These are phyloP conservation scores for Ataeniobius toweri DNA, from an alignment of 2,797 vertebrate species.

Conservation along the genomic window DNA sequence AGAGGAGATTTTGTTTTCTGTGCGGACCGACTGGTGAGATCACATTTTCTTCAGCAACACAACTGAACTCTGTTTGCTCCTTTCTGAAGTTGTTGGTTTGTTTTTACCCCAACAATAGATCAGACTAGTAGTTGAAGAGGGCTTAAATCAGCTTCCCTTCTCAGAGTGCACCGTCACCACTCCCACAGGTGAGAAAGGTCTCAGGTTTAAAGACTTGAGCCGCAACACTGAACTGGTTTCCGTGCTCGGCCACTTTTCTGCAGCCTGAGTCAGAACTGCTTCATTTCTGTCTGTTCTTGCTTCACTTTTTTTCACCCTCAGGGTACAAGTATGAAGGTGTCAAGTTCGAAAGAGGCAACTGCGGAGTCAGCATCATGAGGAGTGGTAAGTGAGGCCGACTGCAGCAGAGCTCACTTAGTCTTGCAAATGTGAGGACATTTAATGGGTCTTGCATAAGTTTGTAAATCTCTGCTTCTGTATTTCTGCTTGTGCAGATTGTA, in stretches of 20 bases:
- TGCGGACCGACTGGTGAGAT: conserved; percentile 93
- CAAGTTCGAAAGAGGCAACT: conserved; percentile 94
- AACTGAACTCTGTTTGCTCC: background rate
- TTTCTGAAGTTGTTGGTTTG: background rate
- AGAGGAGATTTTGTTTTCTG: conserved; percentile 97
- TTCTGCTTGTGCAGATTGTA: background rate
- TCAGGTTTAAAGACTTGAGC: background rate
- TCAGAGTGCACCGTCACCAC: conserved; percentile 94
- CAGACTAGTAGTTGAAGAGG: conserved; percentile 94
- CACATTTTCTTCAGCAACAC: background rate
- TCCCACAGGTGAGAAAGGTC: conserved; percentile 85
- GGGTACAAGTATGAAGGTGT: conserved; percentile 96
- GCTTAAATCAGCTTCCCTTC: conserved; percentile 93
- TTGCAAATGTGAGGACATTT: conserved; percentile 17
- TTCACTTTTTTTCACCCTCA: conserved; percentile 56
- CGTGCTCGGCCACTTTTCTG: background rate
- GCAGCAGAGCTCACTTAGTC: conserved; percentile 22
- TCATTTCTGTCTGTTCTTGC: conserved; percentile 20
- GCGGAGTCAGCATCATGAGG: conserved; percentile 96
- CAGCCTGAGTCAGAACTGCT: conserved; percentile 11
- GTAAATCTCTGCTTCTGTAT: conserved; percentile 1
- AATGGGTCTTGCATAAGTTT: conserved; percentile 17
- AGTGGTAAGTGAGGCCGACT: conserved; percentile 83
- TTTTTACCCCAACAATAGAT: conserved; percentile 78
- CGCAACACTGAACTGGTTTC: background rate